Percentiles rank a stretch among this genome's conserved stretches.
Conservation (phyloP, 2,888 invertebrate species). For the Andrena minutula region DNA sequence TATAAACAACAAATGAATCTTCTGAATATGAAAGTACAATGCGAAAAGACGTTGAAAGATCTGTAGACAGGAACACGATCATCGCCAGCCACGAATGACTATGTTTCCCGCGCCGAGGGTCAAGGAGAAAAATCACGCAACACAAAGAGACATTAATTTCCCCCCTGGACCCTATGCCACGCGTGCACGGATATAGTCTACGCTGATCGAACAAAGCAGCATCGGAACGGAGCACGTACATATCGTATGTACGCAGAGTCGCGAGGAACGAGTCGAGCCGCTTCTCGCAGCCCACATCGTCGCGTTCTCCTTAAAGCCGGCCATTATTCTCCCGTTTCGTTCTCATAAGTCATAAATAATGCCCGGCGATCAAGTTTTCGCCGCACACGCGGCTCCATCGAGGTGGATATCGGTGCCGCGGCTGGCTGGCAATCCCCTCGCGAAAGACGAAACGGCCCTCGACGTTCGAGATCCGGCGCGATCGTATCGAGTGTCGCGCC, state of each 20-base stretch:
- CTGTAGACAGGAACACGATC: background rate
- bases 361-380: slow-evolving; percentile 49
- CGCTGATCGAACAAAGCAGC: slow-evolving; percentile 27
- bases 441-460: slow-evolving; percentile 53
- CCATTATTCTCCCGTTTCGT: slow-evolving; percentile 48
- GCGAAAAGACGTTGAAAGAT: background rate
- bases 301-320: slow-evolving; percentile 2
- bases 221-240: background rate
- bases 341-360: slow-evolving; percentile 49
- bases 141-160: slow-evolving; percentile 29
- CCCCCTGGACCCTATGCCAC: background rate
- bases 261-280: slow-evolving; percentile 14
- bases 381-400: background rate
- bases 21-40: background rate
- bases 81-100: slow-evolving; percentile 1
- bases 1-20: too few species aligned
- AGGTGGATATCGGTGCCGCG: slow-evolving; percentile 3
- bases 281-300: background rate
- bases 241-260: background rate
- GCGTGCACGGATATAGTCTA: slow-evolving; percentile 4
- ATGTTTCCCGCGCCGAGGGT: background rate
- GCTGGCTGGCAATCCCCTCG: slow-evolving; percentile 35
- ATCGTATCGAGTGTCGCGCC: slow-evolving; percentile 60
- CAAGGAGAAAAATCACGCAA: background rate
- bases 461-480: slow-evolving; percentile 33